Evolutionary conservation across 2,113 vertebrate genomes (phyloP), one percentile per base, ranked within the genome.

Genomic region (Forbesichthys papilliferus): DNA sequence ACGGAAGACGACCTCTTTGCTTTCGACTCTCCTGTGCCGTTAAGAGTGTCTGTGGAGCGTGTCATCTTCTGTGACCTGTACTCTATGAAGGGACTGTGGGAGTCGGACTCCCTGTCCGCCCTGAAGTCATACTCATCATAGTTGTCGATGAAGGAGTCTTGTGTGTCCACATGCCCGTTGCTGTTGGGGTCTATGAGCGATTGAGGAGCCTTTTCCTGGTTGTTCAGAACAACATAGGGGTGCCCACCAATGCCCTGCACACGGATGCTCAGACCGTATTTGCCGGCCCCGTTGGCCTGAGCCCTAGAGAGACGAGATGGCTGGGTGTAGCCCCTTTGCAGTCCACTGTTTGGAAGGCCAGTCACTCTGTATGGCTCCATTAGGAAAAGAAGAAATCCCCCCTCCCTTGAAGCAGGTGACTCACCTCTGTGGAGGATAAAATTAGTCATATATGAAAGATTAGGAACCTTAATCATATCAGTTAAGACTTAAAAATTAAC

Each of bases 201-300:
- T 7, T 93, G 82, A 27, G 92, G 70, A 20, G 84, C 91, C 5
- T 88, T 89, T 63, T 98, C 96, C 0, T 95, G 93, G 76, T 98
- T 98, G 84, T 99, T 98, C 65, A 99, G 92, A 49, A 99, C 96
- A 7, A 99, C 96, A 61, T 98, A 99, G 0, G 98, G 97, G 80
- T 99, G 98, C 34, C 98, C 98, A 64, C 95, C 96, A 0, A 98
- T 98, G 14, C 98, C 98, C 84, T 98, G 97, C 18, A 99, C 97
- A 62, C 97, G 92, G 80, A 99, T 98, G 80, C 96, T 98, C 82
- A 99, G 96, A 34, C 98, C 98, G 0, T 99, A 99, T 74, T 93
- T 92, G 9, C 97, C 95, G 0, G 64, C 64, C 84, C 92, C 94
- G 36, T 91, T 87, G 69, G 79, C 90, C 0, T 90, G 91, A 2